phyloP scores from a whole-genome alignment of 2,797 vertebrate genomes.

The Neostethus bicornis region DNA sequence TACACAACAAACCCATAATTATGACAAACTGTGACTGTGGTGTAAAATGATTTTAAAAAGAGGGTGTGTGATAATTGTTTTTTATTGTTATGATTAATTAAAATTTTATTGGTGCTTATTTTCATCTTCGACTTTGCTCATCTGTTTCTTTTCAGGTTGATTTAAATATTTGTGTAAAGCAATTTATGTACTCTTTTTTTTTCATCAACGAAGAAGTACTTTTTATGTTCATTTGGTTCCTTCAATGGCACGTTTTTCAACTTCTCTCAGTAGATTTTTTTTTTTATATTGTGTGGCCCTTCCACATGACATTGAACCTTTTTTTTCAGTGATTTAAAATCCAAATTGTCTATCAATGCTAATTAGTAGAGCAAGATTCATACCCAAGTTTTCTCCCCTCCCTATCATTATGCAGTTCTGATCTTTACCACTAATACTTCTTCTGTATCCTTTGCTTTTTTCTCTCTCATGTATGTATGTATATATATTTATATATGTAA shows the following conservation, averaged over 20 bases:
- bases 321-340: slow-evolving; percentile 23
- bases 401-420: slow-evolving; percentile 10
- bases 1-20: too few species aligned
- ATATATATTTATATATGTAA: too few species aligned
- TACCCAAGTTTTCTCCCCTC: slow-evolving; percentile 14
- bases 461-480: slow-evolving; percentile 39
- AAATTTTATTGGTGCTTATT: slow-evolving; percentile 4
- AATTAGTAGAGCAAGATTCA: slow-evolving; percentile 13
- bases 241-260: slow-evolving; percentile 2
- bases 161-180: slow-evolving; percentile 3
- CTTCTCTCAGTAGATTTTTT: neutral
- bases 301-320: slow-evolving; percentile 6
- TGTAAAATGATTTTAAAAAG: too few species aligned
- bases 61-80: too few species aligned
- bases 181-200: slow-evolving; percentile 1
- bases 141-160: slow-evolving; percentile 12
- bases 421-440: slow-evolving; percentile 34
- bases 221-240: neutral
- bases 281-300: slow-evolving; percentile 3
- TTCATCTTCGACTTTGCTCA: neutral
- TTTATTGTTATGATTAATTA: too few species aligned
- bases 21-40: too few species aligned
- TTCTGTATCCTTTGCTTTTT: slow-evolving; percentile 28
- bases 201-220: slow-evolving; percentile 4
- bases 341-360: slow-evolving; percentile 8